phyloP scores from a whole-genome alignment of 2,113 vertebrate genomes.

The Himantopus leucocephalus region DNA sequence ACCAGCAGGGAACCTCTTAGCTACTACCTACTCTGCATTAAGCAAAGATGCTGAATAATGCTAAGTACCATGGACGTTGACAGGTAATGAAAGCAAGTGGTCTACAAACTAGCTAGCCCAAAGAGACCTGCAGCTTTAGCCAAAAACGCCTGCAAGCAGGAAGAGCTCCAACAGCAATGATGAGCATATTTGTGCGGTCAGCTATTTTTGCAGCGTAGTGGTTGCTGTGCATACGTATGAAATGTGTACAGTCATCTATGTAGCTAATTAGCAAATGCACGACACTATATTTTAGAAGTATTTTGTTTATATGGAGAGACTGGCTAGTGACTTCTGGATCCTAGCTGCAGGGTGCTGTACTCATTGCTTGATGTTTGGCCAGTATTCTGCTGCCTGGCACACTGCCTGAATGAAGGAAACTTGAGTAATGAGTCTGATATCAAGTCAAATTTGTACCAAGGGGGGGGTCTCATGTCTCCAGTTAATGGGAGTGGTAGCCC shows the following conservation, averaged over 20 bases:
- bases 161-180: background rate
- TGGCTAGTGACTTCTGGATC: background rate
- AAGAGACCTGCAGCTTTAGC: background rate
- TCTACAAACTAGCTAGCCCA: background rate
- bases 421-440: constrained; percentile 38
- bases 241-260: background rate
- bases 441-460: background rate
- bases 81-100: background rate
- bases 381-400: constrained; percentile 8
- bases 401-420: background rate
- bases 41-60: background rate
- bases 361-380: background rate
- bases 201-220: rapidly evolving
- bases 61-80: background rate
- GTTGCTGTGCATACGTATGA: background rate
- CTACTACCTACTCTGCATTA: background rate
- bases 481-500: constrained; percentile 24
- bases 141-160: background rate
- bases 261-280: background rate
- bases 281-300: background rate
- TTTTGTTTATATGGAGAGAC: background rate
- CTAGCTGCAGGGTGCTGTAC: background rate
- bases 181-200: background rate
- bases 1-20: background rate
- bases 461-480: background rate